These are phyloP conservation scores for Stegodyphus dumicola DNA, from an alignment of 1,140 invertebrate genomes.

Conservation along the genomic window DNA sequence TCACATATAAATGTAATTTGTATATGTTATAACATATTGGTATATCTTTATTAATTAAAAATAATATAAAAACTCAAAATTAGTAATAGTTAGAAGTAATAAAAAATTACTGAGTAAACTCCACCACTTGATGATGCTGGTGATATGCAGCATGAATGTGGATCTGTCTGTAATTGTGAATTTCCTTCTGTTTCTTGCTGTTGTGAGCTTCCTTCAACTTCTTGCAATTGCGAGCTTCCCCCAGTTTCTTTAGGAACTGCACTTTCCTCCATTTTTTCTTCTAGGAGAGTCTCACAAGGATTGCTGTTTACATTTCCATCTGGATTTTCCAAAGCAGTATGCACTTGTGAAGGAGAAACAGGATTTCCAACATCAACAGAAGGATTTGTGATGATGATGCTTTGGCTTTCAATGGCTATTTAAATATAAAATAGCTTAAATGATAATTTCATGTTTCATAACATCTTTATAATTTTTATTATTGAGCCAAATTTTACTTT, in stretches of 20 bases:
- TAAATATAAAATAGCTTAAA: neutral
- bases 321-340: neutral
- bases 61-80: neutral
- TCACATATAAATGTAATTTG: too few species aligned
- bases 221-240: neutral
- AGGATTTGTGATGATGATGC: conserved; percentile 69
- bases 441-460: too few species aligned
- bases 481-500: too few species aligned
- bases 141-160: conserved; percentile 77
- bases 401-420: conserved; percentile 63
- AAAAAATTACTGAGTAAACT: conserved; percentile 80
- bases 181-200: conserved; percentile 60
- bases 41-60: neutral
- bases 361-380: conserved; percentile 67
- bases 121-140: conserved; percentile 87
- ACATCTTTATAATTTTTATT: too few species aligned
- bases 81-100: neutral
- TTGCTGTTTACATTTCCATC: neutral
- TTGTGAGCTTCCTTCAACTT: conserved; percentile 1
- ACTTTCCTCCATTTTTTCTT: neutral
- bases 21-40: too few species aligned
- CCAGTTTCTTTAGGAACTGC: neutral
- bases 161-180: conserved; percentile 68
- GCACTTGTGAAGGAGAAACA: neutral
- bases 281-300: neutral